Percentiles rank a stretch among this genome's conserved stretches.
Evolutionary conservation across 2,888 invertebrate species (phyloP).

Genomic region (Bugulina stolonifera): DNA sequence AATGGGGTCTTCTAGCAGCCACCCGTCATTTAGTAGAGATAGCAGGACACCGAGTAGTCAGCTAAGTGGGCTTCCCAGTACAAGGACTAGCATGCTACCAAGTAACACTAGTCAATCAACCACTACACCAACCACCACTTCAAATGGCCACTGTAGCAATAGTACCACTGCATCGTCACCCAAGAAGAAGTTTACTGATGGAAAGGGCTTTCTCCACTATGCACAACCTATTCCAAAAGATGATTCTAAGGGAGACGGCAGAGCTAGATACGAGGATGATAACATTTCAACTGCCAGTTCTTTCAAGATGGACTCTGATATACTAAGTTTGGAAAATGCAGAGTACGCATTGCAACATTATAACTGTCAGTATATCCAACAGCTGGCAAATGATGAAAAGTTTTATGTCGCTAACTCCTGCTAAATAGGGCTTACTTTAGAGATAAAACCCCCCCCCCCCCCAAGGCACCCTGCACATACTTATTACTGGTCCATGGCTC

Average conservation of each 20-base stretch:
- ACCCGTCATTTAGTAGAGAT: background rate
- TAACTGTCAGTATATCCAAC: background rate
- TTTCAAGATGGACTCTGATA: conserved; percentile 18
- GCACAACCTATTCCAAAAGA: background rate
- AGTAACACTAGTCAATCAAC: background rate
- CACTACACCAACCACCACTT: background rate
- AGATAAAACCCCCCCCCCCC: no score
- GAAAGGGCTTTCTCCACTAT: conserved; percentile 23
- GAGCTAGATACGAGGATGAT: background rate
- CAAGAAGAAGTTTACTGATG: conserved; percentile 9
- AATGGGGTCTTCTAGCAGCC: background rate
- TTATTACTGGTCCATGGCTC: no score
- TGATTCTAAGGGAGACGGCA: background rate
- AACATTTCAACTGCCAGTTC: conserved; percentile 18
- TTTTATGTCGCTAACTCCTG: background rate
- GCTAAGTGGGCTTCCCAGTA: background rate
- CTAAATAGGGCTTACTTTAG: no score
- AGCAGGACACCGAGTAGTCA: background rate
- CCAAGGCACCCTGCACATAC: no score
- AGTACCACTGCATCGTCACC: background rate
- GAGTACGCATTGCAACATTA: background rate
- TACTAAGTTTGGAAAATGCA: conserved; percentile 18
- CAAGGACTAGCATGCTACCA: background rate
- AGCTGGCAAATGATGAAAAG: background rate
- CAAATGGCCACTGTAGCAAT: background rate